Evolutionary conservation across 2,888 invertebrate species (phyloP), one percentile per base, ranked within the genome.

Genomic region (Spialia ferax): DNA sequence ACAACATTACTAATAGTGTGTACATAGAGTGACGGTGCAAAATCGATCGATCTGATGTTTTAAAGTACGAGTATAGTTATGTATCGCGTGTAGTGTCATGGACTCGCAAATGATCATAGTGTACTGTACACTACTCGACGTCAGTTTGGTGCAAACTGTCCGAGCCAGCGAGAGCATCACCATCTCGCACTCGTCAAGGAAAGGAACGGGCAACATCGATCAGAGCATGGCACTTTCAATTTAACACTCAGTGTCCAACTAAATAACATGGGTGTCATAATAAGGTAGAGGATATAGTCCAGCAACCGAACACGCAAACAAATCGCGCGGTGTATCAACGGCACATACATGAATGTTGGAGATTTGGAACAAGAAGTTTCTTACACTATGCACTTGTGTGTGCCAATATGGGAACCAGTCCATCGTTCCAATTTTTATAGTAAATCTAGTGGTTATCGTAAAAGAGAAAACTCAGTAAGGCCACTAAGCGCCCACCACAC

Each of bases 11-110:
- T 76, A 74, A 66, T 73, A 69, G 72, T 73, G 85, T 87, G 87
- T 90, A 85, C 90, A 80, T 80, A 93, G 91, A 93, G 91, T 92
- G 88, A 93, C 94, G 95, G 95, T 95, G 95, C 95, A 95, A 95
- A 95, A 95, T 95, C 95, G 94, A 93, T 91, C 90, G 84, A 87
- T 85, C 89, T 89, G 45, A 55, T 67, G 87, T 82, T 88, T 86
- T 87, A 75, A 77, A 79, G 79, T 48, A 15, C 13, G 78, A n/a
- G n/a, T 32, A 22, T n/a, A 60, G 35, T 60, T 32, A 79, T 75
- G 81, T 75, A 26, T 80, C 83, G 77, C 79, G 82, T 84, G 83
- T 87, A 78, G 83, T 85, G 81, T 86, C 72, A 81, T 81, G 52
- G 64, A 64, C 35, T 65, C 54, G 67, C 62, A 62, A 57, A 70